Conservation (phyloP, 2,888 invertebrate species). For the Metallyticus violacea region DNA sequence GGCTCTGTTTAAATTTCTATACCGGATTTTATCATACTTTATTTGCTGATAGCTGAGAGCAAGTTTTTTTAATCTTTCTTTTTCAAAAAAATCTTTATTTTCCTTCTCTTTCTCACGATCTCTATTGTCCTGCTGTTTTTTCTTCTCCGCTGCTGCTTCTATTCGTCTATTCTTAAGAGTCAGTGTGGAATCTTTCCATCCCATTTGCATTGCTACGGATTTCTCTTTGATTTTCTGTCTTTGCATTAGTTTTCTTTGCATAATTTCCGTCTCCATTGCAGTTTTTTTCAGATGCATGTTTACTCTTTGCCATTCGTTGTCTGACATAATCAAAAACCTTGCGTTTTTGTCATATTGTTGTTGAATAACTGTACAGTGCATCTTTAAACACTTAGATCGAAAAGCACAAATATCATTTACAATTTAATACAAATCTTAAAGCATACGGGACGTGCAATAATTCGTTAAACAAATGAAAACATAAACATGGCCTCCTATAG, state of each 20-base stretch:
- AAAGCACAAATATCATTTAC: background rate
- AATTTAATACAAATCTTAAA: background rate
- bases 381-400: background rate
- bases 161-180: background rate
- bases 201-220: background rate
- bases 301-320: background rate
- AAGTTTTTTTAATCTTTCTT: background rate
- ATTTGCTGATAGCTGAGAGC: background rate
- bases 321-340: background rate
- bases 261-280: background rate
- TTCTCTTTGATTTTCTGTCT: background rate
- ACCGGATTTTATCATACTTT: background rate
- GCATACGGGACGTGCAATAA: background rate
- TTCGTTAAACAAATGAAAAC: background rate
- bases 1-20: background rate
- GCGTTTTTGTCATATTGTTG: background rate
- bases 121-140: background rate
- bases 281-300: background rate
- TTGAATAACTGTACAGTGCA: background rate
- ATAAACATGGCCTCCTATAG: background rate
- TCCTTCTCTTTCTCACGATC: background rate
- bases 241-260: background rate
- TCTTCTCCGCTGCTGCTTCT: background rate
- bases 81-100: background rate
- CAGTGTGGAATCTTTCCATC: background rate